Evolutionary conservation across 2,113 vertebrate genomes (phyloP), one percentile per base, ranked within the genome.

Genomic region (Microtus montanus): DNA sequence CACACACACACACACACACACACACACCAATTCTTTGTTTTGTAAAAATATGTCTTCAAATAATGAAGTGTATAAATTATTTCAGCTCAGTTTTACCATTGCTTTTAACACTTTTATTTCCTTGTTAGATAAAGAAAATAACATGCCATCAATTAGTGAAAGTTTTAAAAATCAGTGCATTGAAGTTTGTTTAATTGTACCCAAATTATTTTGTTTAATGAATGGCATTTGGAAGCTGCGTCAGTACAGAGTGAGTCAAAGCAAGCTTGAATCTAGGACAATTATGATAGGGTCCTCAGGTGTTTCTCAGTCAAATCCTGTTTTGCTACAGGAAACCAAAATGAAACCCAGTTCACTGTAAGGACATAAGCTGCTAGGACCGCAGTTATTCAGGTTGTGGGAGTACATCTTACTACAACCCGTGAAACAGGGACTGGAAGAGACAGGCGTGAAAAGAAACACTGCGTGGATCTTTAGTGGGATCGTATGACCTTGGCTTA

Each of bases 31-130:
- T 35, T 82, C 41, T 2, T 24, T 52, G 41, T 5, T 41, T 77
- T 83, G 90, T 86, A 26, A 44, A 88, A 41, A 41, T 20, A 35
- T 44, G 71, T 96, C 35, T 91, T 87, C 54, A 4, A 87, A n/a
- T 10, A 70, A 85, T 80, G 22, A 90, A 64, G 38, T 41, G 35
- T 22, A 61, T 35, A 77, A 44, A 68, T 92, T 20, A 15, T 5
- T 91, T 38, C 15, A 88, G 15, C 75, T 91, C 15, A 35, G 58
- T 86, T 86, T 70, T 15, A 0, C 4, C 26, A 49, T 89, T 84
- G 19, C 74, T 95, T 92, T 91, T 86, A 96, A 83, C 11, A 80
- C 11, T 94, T 90, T 12, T 13, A 83, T 88, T 47, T 92, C 28
- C 33, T 91, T 89, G 12, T 70, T 64, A 86, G 85, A 7, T n/a